Evolutionary conservation across 2,888 invertebrate genomes (phyloP), one percentile per base, ranked within the genome.

Genomic region (Ennomos erosarius): DNA sequence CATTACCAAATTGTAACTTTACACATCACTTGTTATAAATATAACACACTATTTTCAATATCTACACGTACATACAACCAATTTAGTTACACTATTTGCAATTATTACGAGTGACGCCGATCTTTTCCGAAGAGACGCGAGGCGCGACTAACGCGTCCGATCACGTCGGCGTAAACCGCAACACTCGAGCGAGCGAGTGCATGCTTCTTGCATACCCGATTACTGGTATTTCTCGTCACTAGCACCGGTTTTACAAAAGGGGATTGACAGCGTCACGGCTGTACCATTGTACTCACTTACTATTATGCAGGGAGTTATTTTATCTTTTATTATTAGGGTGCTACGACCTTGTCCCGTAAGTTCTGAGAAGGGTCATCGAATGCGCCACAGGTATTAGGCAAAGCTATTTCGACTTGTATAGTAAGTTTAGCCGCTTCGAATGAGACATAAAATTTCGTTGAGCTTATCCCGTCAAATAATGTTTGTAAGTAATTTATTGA

Each of bases 361-460:
- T 58, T 58, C 58, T 49, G 47, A 44, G 58, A 58, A 58, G 58
- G 58, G 58, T 58, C 58, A 53, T 58, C 44, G 53, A 53, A 48
- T 43, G 58, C 38, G 35, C 48, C 49, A 44, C 58, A 58, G 58
- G 58, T 58, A 45, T 45, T 43, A 52, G 12, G 40, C n/a, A 33
- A 1, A 46, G 36, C 34, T 10, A 43, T 35, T 42, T 50, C 6
- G 36, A 46, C 35, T 9, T 36, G 11, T 3, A 3, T 4, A 26
- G 26, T 4, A 26, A 26, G 26, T 26, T 16, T 26, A 26, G 6
- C 5, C 26, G 26, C 26, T 26, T 26, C 26, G 26, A 16, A 16
- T 16, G 16, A 16, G 16, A 16, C 16, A 16, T 16, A 1, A n/a
- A n/a, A 16, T 16, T 16, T 16, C 3, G 16, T 16, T 16, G 1